Evolutionary conservation across 2,888 invertebrate genomes (phyloP).

Genomic region (Hofmannophila pseudospretella): DNA sequence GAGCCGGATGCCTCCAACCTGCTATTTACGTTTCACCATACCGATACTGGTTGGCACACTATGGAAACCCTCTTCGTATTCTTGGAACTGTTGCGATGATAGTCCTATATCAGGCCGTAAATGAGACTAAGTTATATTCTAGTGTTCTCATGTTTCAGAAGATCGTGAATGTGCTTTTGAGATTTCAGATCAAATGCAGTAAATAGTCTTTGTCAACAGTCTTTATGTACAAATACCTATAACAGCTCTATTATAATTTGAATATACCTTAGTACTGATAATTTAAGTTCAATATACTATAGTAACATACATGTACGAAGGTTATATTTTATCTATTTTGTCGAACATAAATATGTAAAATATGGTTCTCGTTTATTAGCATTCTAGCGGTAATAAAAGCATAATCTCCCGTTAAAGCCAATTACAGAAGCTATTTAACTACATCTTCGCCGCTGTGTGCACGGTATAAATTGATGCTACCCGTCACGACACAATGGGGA

Average conservation of each 20-base stretch:
- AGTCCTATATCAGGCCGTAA: constrained; percentile 2
- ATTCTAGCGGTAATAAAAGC: constrained; percentile 11
- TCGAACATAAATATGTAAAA: constrained; percentile 1
- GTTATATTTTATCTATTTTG: too few relatives aligned
- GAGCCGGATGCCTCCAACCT: constrained; percentile 73
- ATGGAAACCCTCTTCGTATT: constrained; percentile 56
- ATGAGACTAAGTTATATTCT: not conserved
- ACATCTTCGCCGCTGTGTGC: constrained; percentile 27
- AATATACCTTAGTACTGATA: too few relatives aligned
- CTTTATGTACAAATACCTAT: not conserved
- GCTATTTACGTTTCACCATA: constrained; percentile 75
- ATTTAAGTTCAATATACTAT: not conserved
- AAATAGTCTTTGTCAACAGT: not conserved
- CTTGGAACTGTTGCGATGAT: constrained; percentile 11
- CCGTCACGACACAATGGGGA: constrained; percentile 46
- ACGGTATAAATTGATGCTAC: constrained; percentile 43
- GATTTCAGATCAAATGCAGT: not conserved
- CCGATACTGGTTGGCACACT: constrained; percentile 70
- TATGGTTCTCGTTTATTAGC: constrained; percentile 5
- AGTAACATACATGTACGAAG: too few relatives aligned
- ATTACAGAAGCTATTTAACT: constrained; percentile 38
- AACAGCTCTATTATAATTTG: too few relatives aligned
- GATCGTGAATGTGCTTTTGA: constrained; percentile 4
- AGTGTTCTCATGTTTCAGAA: not conserved
- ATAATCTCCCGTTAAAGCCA: constrained; percentile 26